Conservation (phyloP, 2,797 vertebrate species). For the Melopsittacus undulatus region DNA sequence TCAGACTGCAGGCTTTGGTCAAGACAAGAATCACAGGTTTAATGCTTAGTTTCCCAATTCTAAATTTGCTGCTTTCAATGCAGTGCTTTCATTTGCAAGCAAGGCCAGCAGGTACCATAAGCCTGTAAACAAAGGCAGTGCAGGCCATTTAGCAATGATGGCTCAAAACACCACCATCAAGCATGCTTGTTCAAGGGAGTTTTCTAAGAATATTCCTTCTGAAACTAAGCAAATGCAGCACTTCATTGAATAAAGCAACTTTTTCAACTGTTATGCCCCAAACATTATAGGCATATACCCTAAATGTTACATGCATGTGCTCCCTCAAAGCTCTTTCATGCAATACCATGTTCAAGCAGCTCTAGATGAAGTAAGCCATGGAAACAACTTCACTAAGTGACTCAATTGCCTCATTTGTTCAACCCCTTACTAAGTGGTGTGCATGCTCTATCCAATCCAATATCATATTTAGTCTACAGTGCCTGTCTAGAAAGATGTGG, state of each 20-base stretch:
- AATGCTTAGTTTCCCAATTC: neutral
- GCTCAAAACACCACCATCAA: neutral
- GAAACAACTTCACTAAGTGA: neutral
- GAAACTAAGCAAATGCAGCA: neutral
- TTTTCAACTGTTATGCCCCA: neutral
- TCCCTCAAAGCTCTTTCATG: neutral
- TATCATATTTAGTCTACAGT: neutral
- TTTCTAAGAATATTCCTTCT: neutral
- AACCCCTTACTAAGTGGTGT: constrained; percentile 3
- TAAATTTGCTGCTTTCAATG: neutral
- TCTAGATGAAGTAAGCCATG: neutral
- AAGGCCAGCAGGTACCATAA: neutral
- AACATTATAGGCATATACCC: neutral
- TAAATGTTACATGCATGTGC: neutral
- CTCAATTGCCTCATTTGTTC: constrained; percentile 10
- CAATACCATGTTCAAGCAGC: neutral
- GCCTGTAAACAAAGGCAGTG: neutral
- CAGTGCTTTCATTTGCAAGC: neutral
- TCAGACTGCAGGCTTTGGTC: neutral
- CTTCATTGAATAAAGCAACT: neutral
- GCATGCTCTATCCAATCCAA: neutral
- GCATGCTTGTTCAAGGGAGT: neutral
- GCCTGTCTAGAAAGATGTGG: constrained; percentile 35
- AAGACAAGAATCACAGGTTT: neutral
- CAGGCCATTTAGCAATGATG: neutral